Conservation (phyloP, 1,140 invertebrate species). For the Cardiocondyla obscurior region DNA sequence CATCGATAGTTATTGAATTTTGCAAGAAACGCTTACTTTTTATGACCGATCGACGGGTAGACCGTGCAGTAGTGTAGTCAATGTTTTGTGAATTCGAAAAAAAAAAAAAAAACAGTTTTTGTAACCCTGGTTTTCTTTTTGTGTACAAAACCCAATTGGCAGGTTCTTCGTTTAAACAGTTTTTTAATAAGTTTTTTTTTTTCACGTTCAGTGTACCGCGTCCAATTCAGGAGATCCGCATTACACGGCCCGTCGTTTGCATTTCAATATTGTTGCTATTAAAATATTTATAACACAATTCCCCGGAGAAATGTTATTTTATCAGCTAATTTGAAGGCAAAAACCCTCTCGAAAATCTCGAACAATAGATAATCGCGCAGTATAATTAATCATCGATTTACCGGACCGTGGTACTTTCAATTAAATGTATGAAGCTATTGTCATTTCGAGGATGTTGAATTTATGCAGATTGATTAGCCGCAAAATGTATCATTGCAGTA, state of each 20-base stretch:
- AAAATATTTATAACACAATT: slow-evolving; percentile 16
- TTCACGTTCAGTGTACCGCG: slow-evolving; percentile 16
- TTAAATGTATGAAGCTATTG: slow-evolving; percentile 16
- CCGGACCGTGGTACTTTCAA: slow-evolving; percentile 29
- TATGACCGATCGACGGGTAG: slow-evolving; percentile 46
- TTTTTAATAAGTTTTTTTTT: too few species aligned
- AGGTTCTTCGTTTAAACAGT: slow-evolving; percentile 65
- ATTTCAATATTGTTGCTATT: slow-evolving; percentile 21
- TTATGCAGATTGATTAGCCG: slow-evolving; percentile 31
- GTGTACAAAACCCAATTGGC: slow-evolving; percentile 65
- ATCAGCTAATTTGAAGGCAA: slow-evolving; percentile 33
- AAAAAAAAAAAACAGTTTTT: slow-evolving; percentile 69
- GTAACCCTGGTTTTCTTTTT: slow-evolving; percentile 69
- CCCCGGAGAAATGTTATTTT: slow-evolving; percentile 10
- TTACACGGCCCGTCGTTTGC: background rate
- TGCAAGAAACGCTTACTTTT: slow-evolving; percentile 27
- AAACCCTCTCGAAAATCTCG: slow-evolving; percentile 33
- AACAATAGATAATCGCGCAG: background rate
- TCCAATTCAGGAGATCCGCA: slow-evolving; percentile 59
- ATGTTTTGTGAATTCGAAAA: slow-evolving; percentile 56
- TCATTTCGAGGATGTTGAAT: slow-evolving; percentile 10
- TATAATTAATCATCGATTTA: slow-evolving; percentile 50
- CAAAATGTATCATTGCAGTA: slow-evolving; percentile 17
- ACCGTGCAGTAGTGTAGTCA: background rate
- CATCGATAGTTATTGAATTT: background rate